Evolutionary conservation across 2,888 invertebrate genomes (phyloP).

Genomic region (Tinea semifulvella): DNA sequence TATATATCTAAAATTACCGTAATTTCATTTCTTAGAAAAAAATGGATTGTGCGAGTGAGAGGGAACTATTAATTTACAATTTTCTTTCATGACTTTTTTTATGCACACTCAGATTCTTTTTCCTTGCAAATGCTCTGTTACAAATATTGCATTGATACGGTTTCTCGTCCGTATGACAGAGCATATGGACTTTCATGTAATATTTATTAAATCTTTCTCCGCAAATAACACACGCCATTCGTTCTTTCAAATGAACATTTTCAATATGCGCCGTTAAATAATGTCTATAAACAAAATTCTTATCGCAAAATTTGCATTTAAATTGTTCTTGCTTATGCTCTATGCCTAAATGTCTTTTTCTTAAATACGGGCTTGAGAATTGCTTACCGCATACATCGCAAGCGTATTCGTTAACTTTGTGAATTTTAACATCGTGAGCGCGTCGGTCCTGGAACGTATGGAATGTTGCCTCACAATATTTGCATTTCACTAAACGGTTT

Average conservation of each 20-base stretch:
- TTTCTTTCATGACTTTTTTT: conserved; percentile 1
- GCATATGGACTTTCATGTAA: not conserved
- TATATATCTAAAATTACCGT: no score
- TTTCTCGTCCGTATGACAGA: not conserved
- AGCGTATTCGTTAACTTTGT: not conserved
- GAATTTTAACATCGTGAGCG: not conserved
- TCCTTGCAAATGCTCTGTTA: conserved; percentile 19
- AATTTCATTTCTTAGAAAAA: no score
- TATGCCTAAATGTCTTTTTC: not conserved
- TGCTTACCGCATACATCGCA: not conserved
- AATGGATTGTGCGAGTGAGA: no score
- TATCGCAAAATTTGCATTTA: conserved; percentile 3
- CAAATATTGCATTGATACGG: conserved; percentile 18
- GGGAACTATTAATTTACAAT: not conserved
- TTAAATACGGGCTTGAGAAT: not conserved
- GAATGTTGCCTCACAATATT: not conserved
- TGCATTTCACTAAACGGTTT: not conserved
- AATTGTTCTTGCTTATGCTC: not conserved
- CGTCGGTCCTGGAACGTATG: not conserved
- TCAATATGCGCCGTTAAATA: conserved; percentile 14
- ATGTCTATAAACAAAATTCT: not conserved
- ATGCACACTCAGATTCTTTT: conserved; percentile 8
- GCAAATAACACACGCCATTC: conserved; percentile 9
- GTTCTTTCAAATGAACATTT: conserved; percentile 13
- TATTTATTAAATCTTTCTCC: not conserved